Percentiles rank a stretch among this genome's conserved stretches.
phyloP scores from a whole-genome alignment of 2,113 vertebrate genomes.

The Daubentonia madagascariensis region DNA sequence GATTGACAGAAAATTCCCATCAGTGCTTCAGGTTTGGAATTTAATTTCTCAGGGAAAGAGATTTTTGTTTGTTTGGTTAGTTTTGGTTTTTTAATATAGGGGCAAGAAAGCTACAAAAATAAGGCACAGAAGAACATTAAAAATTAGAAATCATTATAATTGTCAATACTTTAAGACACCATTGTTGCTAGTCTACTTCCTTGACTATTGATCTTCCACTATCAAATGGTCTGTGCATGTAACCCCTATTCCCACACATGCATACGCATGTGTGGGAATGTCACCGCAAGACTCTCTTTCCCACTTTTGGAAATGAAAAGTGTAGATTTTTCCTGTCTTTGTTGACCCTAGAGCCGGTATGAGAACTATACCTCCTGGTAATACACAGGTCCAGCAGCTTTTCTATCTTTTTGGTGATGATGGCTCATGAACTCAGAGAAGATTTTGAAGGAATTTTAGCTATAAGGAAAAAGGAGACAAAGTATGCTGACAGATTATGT shows the following conservation, averaged over 20 bases:
- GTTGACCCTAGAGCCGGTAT: background rate
- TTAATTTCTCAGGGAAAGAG: conserved; percentile 53
- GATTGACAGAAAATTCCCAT: conserved; percentile 56
- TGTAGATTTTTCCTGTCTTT: background rate
- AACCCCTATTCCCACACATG: background rate
- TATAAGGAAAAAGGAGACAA: background rate
- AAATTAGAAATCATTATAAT: background rate
- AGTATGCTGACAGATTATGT: background rate
- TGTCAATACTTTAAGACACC: background rate
- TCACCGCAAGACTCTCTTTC: background rate
- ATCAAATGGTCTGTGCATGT: too few relatives aligned
- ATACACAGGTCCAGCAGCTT: background rate
- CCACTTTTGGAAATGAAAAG: background rate
- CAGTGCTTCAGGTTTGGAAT: conserved; percentile 48
- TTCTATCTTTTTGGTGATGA: background rate
- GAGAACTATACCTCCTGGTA: background rate
- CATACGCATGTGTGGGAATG: background rate
- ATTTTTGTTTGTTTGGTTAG: background rate
- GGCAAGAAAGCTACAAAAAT: conserved; percentile 45
- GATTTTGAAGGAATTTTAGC: conserved; percentile 5
- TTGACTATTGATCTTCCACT: background rate
- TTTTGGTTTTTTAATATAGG: conserved; percentile 25
- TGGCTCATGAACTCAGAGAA: background rate
- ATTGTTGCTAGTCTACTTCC: background rate
- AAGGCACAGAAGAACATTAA: conserved; percentile 25